Evolutionary conservation across 2,888 invertebrate genomes (phyloP).

Genomic region (Papilio elwesi): DNA sequence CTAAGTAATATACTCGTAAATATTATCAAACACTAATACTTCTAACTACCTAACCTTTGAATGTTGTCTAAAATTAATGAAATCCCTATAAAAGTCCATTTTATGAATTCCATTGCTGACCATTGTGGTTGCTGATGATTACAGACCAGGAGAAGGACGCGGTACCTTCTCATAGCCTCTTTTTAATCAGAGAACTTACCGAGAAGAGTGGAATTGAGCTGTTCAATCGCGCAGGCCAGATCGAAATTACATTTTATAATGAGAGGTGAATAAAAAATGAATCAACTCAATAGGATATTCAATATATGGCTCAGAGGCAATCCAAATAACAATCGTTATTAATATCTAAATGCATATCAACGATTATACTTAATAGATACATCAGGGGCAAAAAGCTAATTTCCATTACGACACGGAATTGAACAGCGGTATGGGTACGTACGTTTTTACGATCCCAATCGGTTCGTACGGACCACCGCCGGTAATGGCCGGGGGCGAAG

Average conservation of each 20-base stretch:
- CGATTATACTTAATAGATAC: slow-evolving; percentile 4
- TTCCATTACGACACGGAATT: slow-evolving; percentile 17
- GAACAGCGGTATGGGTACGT: neutral
- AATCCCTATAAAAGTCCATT: no score
- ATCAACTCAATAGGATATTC: slow-evolving; percentile 10
- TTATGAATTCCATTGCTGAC: no score
- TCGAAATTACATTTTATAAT: slow-evolving; percentile 3
- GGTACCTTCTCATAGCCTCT: neutral
- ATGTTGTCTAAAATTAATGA: no score
- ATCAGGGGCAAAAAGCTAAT: slow-evolving; percentile 11
- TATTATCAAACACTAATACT: neutral
- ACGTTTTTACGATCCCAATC: slow-evolving; percentile 26
- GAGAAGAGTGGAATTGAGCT: neutral
- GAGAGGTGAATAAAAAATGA: neutral
- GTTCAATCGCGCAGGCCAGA: neutral
- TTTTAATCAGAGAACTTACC: neutral
- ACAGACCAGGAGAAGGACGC: neutral
- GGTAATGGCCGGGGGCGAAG: slow-evolving; percentile 55
- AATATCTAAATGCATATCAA: slow-evolving; percentile 5
- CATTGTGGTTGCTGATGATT: no score
- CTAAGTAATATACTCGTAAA: neutral
- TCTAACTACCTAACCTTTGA: no score
- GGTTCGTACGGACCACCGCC: slow-evolving; percentile 55
- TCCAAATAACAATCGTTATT: neutral
- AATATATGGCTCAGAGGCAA: slow-evolving; percentile 6